A percentile compares a stretch with the other conserved stretches of the same genome.
These are phyloP conservation scores for Psittacula derbiana DNA, from an alignment of 2,797 vertebrate species.

Conservation along the genomic window DNA sequence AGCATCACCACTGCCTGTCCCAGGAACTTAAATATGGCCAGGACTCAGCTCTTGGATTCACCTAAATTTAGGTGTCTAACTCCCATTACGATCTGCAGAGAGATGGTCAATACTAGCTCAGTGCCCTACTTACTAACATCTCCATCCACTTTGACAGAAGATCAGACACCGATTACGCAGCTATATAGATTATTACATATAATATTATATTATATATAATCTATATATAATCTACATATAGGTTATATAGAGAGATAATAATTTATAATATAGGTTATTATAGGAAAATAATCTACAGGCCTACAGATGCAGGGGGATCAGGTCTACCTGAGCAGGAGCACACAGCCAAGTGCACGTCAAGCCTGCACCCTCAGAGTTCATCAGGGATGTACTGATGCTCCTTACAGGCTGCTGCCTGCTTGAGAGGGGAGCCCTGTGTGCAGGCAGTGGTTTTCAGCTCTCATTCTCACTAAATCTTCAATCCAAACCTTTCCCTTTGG, in stretches of 20 bases:
- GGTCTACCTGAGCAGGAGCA: background rate
- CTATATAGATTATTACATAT: background rate
- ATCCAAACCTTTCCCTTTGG: slow-evolving; percentile 24
- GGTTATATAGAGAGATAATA: background rate
- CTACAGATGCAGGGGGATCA: background rate
- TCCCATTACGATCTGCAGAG: background rate
- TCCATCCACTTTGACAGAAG: background rate
- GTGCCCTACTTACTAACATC: background rate
- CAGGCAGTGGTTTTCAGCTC: background rate
- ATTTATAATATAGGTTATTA: background rate
- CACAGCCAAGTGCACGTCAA: background rate
- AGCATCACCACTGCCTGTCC: background rate
- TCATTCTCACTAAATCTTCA: slow-evolving; percentile 31
- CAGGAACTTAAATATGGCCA: background rate
- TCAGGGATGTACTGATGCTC: background rate
- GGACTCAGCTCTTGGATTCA: background rate
- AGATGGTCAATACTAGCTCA: background rate
- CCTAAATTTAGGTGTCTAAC: background rate
- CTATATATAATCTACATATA: background rate
- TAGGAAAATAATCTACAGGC: background rate
- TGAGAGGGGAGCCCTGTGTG: background rate
- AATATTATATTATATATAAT: background rate
- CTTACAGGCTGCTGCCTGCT: background rate
- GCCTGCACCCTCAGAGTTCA: background rate
- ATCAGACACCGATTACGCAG: fast-evolving